Evolutionary conservation across 2,797 vertebrate genomes (phyloP).

Genomic region (Ataeniobius toweri): DNA sequence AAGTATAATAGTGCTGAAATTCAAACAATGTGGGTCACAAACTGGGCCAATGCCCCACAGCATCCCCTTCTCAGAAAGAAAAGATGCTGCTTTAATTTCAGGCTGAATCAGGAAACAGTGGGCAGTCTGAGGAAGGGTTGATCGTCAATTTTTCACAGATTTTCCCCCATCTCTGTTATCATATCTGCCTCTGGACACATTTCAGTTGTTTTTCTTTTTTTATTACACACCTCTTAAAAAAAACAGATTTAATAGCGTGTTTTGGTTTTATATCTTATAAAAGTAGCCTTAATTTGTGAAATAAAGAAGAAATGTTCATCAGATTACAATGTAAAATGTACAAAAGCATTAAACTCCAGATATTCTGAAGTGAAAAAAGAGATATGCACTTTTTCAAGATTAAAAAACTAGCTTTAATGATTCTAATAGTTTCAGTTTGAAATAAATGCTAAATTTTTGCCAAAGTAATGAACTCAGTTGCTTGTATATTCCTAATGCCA

Average conservation of each 20-base stretch:
- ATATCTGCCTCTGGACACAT: background rate
- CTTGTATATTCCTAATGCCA: background rate
- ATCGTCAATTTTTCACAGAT: constrained; percentile 22
- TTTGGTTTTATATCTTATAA: background rate
- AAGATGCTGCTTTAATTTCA: constrained; percentile 85
- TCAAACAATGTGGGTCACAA: constrained; percentile 77
- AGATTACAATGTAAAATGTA: background rate
- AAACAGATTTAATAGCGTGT: background rate
- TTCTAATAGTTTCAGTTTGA: background rate
- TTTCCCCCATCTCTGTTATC: constrained; percentile 29
- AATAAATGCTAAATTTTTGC: background rate
- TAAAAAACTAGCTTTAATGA: background rate
- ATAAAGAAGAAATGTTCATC: background rate
- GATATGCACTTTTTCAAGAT: background rate
- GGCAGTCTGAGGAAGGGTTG: constrained; percentile 45
- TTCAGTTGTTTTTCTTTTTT: background rate
- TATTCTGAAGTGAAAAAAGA: background rate
- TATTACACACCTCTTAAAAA: background rate
- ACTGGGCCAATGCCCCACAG: constrained; percentile 72
- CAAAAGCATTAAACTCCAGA: background rate
- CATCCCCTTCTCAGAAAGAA: constrained; percentile 70
- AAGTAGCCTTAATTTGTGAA: background rate
- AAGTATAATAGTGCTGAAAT: constrained; percentile 70
- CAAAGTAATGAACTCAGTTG: background rate
- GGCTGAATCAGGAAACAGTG: constrained; percentile 65